phyloP scores from a whole-genome alignment of 1,140 invertebrate species.

The Calycopis cecrops region DNA sequence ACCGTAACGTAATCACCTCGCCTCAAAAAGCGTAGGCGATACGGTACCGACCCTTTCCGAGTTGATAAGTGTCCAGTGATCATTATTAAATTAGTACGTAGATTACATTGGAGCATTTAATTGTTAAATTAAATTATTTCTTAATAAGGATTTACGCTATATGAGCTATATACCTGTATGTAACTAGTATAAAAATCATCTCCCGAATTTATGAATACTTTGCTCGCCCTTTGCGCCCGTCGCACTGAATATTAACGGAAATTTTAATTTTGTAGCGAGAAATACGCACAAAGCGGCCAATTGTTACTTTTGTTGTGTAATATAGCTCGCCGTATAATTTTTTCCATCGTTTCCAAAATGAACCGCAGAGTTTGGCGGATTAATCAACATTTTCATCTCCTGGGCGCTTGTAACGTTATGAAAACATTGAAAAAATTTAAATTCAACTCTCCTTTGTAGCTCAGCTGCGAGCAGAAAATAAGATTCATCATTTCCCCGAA shows the following conservation, averaged over 20 bases:
- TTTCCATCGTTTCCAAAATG: constrained; percentile 25
- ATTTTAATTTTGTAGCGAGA: constrained; percentile 11
- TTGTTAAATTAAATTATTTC: no score
- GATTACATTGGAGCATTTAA: no score
- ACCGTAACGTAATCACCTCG: no score
- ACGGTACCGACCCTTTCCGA: no score
- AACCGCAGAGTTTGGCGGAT: constrained; percentile 26
- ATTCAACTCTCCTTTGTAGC: constrained; percentile 32
- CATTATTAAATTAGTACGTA: no score
- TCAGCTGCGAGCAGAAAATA: constrained; percentile 31
- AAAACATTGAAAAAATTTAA: constrained; percentile 34
- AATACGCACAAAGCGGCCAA: constrained; percentile 15
- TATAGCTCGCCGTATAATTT: constrained; percentile 21
- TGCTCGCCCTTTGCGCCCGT: no score
- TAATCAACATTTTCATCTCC: constrained; percentile 30
- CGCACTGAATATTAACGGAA: not conserved
- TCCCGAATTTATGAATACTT: no score
- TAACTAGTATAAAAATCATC: no score
- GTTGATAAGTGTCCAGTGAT: no score
- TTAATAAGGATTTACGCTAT: no score
- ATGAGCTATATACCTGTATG: no score
- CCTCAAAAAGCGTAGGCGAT: no score
- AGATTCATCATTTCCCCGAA: constrained; percentile 31
- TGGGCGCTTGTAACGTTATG: constrained; percentile 18
- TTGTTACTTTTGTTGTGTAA: constrained; percentile 18